Evolutionary conservation across 1,140 invertebrate genomes (phyloP), one percentile per base, ranked within the genome.

Genomic region (Parasteatoda tepidariorum): DNA sequence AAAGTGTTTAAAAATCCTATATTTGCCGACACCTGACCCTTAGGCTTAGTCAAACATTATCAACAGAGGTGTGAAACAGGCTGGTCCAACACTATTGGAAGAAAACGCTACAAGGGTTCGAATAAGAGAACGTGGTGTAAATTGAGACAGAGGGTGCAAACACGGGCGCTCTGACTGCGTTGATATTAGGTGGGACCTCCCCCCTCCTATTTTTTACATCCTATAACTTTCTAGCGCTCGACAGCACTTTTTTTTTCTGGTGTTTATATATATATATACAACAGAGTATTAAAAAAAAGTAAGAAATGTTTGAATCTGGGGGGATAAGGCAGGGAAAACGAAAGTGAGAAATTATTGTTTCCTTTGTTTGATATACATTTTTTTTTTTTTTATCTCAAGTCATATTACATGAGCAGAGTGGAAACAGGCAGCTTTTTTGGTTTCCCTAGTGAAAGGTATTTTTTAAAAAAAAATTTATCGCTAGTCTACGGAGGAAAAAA

Each of bases 21-120:
- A 59, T 76, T 76, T 76, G 34, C 59, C 73, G 73, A 76, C 73
- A 76, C 73, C 64, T 76, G 73, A 76, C 73, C 73, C 73, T 30
- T 76, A 76, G 73, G 73, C 73, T 34, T 76, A 76, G 73, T 76
- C 61, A 76, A 76, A 76, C 73, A 76, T 59, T 76, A 76, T 76
- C 73, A 76, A 41, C n/a, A 30, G 24, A 76, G 73, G 73, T 55
- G 73, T 76, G 73, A 33, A 62, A 64, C 73, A 64, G 73, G 73
- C 34, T 24, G 73, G 59, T 4, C 61, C 22, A n/a, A 76, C 73
- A 76, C 62, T 76, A 76, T 76, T 76, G 61, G 38, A 76, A 31
- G 28, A 28, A 68, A 68, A 68, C 66, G n/a, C 18, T 9, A 48
- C 18, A 34, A 13, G 28, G 61, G 13, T 26, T 11, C n/a, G 66